These are phyloP conservation scores for Halictus quadricinctus DNA, from an alignment of 2,888 invertebrate species.

Conservation along the genomic window DNA sequence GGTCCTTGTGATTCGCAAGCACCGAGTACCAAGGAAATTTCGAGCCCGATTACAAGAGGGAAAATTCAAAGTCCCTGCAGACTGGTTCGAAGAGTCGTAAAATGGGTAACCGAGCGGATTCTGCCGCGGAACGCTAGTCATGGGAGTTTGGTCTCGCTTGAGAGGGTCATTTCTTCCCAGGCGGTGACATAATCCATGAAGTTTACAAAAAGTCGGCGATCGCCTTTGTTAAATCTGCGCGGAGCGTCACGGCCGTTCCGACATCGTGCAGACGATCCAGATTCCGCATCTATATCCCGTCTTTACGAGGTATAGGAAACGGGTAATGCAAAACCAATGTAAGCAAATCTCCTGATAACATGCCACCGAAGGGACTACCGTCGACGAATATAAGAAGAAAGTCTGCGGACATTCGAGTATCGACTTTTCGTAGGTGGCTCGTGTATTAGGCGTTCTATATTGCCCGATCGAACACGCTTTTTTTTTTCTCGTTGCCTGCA, in stretches of 20 bases:
- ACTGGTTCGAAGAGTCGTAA: not conserved
- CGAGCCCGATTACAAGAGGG: not conserved
- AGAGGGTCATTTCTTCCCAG: constrained; percentile 5
- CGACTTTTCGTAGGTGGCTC: constrained; percentile 11
- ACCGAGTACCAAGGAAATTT: no score
- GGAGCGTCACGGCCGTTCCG: not conserved
- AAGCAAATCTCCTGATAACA: constrained; percentile 49
- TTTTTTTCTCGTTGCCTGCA: not conserved
- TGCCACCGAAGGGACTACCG: constrained; percentile 24
- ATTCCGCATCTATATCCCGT: constrained; percentile 2
- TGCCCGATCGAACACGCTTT: not conserved
- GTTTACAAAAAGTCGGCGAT: not conserved
- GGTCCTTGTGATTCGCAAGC: no score
- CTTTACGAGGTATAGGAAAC: constrained; percentile 7
- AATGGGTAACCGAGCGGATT: not conserved
- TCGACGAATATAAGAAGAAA: constrained; percentile 37
- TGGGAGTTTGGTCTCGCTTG: not conserved
- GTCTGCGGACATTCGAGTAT: constrained; percentile 11
- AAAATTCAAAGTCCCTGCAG: not conserved
- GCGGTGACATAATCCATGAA: constrained; percentile 7
- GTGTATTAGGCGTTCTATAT: constrained; percentile 26
- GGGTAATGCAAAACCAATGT: constrained; percentile 54
- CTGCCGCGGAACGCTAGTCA: not conserved
- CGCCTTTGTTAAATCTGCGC: constrained; percentile 22
- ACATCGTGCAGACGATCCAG: constrained; percentile 13